Percentiles rank a stretch among this genome's conserved stretches.
These are phyloP conservation scores for Coelopa frigida DNA, from an alignment of 1,140 invertebrate genomes.

Conservation along the genomic window DNA sequence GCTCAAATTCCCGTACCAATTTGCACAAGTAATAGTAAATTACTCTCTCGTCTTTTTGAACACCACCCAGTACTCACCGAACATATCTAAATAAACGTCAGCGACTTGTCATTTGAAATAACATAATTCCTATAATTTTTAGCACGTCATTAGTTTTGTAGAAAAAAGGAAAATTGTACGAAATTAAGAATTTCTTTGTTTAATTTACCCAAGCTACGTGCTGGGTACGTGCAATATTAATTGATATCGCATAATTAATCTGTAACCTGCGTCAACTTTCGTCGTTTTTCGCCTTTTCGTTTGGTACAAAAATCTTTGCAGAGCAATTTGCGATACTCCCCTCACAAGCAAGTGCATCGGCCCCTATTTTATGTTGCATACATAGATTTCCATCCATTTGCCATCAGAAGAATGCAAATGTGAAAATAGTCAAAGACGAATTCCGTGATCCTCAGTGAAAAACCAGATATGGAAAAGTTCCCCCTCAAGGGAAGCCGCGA, in stretches of 20 bases:
- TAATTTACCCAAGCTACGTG: slow-evolving; percentile 1
- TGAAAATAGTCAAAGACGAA: background rate
- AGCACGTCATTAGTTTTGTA: slow-evolving; percentile 15
- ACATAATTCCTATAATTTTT: slow-evolving; percentile 10
- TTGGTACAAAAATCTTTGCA: background rate
- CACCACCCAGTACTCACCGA: too few species aligned
- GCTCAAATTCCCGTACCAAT: too few species aligned
- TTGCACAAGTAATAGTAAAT: too few species aligned
- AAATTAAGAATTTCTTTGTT: slow-evolving; percentile 1
- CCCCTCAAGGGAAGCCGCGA: slow-evolving; percentile 46
- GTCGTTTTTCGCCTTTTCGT: background rate
- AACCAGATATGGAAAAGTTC: slow-evolving; percentile 47
- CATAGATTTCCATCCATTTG: too few species aligned
- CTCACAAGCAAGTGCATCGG: background rate
- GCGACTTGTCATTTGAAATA: too few species aligned
- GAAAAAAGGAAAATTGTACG: background rate
- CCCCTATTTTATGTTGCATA: too few species aligned
- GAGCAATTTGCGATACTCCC: background rate
- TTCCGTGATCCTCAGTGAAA: background rate
- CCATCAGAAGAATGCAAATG: too few species aligned
- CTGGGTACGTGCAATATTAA: background rate
- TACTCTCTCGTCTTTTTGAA: too few species aligned
- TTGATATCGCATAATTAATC: too few species aligned
- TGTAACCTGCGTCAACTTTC: background rate
- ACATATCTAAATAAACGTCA: slow-evolving; percentile 2